These are phyloP conservation scores for Alaudala cheleensis DNA, from an alignment of 2,113 vertebrate genomes.

Conservation along the genomic window DNA sequence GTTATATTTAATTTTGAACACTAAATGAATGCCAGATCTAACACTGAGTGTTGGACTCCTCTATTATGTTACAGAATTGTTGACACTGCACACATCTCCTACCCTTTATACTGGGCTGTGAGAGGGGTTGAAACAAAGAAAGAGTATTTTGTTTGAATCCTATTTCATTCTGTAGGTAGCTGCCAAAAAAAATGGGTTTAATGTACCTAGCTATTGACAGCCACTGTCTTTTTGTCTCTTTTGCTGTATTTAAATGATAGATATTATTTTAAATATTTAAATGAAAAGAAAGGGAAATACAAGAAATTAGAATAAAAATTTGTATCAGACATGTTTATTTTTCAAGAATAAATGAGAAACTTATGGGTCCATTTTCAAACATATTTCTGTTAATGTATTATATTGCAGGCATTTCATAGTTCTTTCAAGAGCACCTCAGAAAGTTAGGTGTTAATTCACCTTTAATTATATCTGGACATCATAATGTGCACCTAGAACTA, in stretches of 20 bases:
- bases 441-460: neutral
- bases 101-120: neutral
- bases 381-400: neutral
- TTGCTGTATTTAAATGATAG: neutral
- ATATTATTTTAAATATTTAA: neutral
- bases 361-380: neutral
- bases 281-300: neutral
- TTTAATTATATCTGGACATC: neutral
- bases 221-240: neutral
- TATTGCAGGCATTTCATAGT: neutral
- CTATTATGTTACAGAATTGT: neutral
- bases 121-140: neutral
- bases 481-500: neutral
- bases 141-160: neutral
- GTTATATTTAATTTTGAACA: neutral
- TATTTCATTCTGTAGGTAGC: neutral
- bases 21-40: neutral
- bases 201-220: neutral
- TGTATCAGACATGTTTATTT: neutral
- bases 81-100: neutral
- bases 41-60: neutral
- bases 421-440: neutral
- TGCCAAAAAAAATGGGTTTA: neutral
- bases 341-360: neutral
- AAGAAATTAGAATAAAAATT: neutral